phyloP scores from a whole-genome alignment of 2,113 vertebrate species.

The Pongo abelii region DNA sequence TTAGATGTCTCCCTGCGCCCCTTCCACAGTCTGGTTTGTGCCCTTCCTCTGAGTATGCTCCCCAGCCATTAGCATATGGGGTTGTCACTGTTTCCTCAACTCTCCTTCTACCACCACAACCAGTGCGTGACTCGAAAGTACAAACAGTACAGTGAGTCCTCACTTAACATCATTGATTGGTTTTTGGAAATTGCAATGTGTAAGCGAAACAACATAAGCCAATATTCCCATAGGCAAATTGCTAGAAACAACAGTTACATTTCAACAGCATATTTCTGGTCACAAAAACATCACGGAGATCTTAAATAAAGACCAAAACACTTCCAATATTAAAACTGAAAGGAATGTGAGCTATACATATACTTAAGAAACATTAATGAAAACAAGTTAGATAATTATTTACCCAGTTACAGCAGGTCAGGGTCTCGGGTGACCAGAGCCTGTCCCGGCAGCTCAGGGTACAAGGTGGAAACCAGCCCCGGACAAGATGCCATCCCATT shows the following conservation, averaged over 20 bases:
- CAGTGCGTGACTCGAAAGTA: background rate
- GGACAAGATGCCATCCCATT: background rate
- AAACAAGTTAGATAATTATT: background rate
- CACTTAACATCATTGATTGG: too few relatives aligned
- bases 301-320: background rate
- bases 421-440: background rate
- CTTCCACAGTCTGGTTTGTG: background rate
- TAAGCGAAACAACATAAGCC: background rate
- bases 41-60: background rate
- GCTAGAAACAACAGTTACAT: background rate
- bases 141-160: background rate
- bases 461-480: background rate
- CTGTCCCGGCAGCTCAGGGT: background rate
- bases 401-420: background rate
- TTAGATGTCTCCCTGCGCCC: fast-evolving
- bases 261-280: background rate
- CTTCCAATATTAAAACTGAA: background rate
- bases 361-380: background rate
- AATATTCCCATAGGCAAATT: background rate
- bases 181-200: background rate
- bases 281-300: background rate
- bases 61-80: background rate
- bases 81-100: background rate
- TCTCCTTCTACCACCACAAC: background rate
- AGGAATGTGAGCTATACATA: background rate